phyloP scores from a whole-genome alignment of 2,888 invertebrate species.

The Mythimna vitellina region DNA sequence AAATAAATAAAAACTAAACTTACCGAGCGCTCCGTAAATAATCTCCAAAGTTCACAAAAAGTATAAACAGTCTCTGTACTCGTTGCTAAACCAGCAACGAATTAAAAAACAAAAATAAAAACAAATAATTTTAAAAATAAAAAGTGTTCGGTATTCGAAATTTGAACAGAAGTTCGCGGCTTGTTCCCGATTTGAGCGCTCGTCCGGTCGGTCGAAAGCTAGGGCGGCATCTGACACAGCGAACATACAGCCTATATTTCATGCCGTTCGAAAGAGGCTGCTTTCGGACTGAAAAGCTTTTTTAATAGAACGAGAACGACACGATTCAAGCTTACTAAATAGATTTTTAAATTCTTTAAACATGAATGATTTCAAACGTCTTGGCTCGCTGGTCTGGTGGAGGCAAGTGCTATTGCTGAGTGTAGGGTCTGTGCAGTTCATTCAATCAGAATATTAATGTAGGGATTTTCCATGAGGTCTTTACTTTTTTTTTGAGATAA shows the following conservation, averaged over 20 bases:
- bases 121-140: constrained; percentile 43
- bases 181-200: constrained; percentile 62
- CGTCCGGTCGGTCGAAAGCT: constrained; percentile 72
- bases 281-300: constrained; percentile 57
- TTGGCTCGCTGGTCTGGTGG: neutral
- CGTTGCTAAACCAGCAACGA: constrained; percentile 7
- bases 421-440: no score
- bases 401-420: no score
- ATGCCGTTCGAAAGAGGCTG: constrained; percentile 71
- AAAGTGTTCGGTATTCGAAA: constrained; percentile 60
- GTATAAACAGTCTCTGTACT: constrained; percentile 21
- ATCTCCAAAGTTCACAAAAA: constrained; percentile 54
- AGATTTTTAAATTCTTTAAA: no score
- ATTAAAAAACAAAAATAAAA: constrained; percentile 31
- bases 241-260: constrained; percentile 70
- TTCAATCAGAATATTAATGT: no score
- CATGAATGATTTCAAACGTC: no score
- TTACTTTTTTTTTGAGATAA: no score
- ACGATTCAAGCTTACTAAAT: constrained; percentile 3
- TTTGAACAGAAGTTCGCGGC: constrained; percentile 67
- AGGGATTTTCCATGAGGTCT: no score
- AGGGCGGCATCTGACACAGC: constrained; percentile 79
- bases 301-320: constrained; percentile 71
- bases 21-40: constrained; percentile 58
- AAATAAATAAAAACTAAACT: constrained; percentile 62